Base-by-base conservation (phyloP, 2,113 vertebrate species). In the Turnix velox region DNA sequence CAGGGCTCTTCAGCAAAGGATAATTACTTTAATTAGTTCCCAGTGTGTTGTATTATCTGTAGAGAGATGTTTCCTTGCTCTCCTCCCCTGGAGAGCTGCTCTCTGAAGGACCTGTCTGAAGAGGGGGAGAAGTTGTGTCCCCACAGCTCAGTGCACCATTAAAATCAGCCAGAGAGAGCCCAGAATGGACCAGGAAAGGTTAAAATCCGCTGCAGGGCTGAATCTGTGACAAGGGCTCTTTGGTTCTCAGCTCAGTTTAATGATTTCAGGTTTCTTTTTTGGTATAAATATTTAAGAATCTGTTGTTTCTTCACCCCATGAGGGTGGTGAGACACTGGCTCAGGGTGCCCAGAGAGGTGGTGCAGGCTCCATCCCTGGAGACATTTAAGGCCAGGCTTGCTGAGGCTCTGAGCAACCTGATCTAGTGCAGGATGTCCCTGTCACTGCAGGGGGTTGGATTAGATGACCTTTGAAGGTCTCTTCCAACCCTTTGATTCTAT, bases 21-120 rank as follows among this genome's bases (percentile, higher is more conserved):
- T 76, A 92, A 94, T 95, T 73, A 75, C 33, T 76, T 75, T 76
- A 85, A 91, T 91, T 89, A 95, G 91, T 54, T 91, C 42, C 79
- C n/a, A 30, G 87, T 39, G 72, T 55, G 27, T 71, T 77, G 35
- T 31, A 4, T 46, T 72, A 6, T 46, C 77, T 91, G 24, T 82
- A 69, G 72, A 68, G 73, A 61, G 73, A 49, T 0, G 35, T 16
- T 46, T 72, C 61, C 40, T 65, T 66, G 42, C 33, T 51, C n/a
- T 72, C 16, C 27, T 90, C 54, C 62, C 52, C 46, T 46, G 42
- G 68, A 66, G 74, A 58, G 33, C 49, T n/a, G 45, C 19, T 81
- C 73, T 65, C 86, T 24, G 2, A 59, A 87, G 87, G 77, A n/a
- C 31, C 18, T 11, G 0, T 12, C 40, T 52, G 51, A 68, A 40